These are phyloP conservation scores for Dreissena polymorpha DNA, from an alignment of 1,140 invertebrate genomes.

Conservation along the genomic window DNA sequence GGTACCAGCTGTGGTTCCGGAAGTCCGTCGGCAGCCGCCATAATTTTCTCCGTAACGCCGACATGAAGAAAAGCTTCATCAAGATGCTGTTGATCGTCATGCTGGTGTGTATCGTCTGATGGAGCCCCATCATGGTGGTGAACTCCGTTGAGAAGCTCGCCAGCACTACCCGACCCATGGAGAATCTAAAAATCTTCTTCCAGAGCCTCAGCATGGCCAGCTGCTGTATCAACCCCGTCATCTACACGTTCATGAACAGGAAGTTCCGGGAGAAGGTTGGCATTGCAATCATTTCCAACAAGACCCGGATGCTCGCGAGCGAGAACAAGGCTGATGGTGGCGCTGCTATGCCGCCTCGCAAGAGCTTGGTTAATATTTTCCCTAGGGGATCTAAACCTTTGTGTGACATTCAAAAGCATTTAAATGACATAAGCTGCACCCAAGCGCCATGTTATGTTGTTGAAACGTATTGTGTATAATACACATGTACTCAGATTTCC, in stretches of 20 bases:
- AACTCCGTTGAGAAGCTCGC: conserved; percentile 26
- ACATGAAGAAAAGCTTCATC: conserved; percentile 53
- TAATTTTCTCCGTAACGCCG: background rate
- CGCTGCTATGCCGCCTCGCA: background rate
- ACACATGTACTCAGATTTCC: too few species aligned
- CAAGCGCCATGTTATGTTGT: too few species aligned
- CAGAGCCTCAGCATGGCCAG: conserved; percentile 84
- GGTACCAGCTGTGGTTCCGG: conserved; percentile 47
- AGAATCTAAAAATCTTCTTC: conserved; percentile 50
- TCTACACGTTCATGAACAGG: conserved; percentile 92
- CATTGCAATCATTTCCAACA: background rate
- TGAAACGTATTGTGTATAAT: too few species aligned
- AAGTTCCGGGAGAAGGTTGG: conserved; percentile 84
- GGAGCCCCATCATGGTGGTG: conserved; percentile 60
- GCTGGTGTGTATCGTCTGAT: conserved; percentile 56
- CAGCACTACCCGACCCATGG: conserved; percentile 11
- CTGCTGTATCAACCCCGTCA: conserved; percentile 91
- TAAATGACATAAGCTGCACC: too few species aligned
- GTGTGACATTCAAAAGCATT: too few species aligned
- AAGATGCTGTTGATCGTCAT: conserved; percentile 67
- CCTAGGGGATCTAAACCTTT: too few species aligned
- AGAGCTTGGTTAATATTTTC: background rate
- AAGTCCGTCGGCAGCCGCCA: conserved; percentile 31
- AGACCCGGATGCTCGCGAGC: background rate
- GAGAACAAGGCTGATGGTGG: too few species aligned